Evolutionary conservation across 2,113 vertebrate species (phyloP), one percentile per base, ranked within the genome.

Genomic region (Cebidichthys violaceus): DNA sequence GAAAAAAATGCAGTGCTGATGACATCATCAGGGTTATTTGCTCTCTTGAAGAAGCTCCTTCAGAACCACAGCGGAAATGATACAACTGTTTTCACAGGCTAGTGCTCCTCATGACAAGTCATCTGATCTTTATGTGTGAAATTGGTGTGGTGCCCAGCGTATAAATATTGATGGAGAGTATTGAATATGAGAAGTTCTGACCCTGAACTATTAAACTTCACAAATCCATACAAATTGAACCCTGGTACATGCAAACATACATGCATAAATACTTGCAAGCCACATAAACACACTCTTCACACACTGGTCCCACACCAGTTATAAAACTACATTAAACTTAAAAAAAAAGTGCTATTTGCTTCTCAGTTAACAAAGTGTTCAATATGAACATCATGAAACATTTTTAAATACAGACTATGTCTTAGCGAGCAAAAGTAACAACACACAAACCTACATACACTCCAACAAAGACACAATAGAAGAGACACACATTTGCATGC

Each of bases 401-500:
- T 52, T 57, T 39, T 39, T 20, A 31, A 67, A 43, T 31, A 31
- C 33, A 76, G 11, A 55, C 31, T 47, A 67, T 43, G 15, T 80
- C 9, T 47, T 24, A 54, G 57, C 17, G 6, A 6, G 9, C 3
- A 52, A 52, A 64, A 54, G 33, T 54, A 27, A 13, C 43, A 33
- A 17, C 59, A 24, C 22, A 14, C 27, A 10, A 6, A 33, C 27
- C 39, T 7, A 6, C 10, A 62, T n/a, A 18, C 22, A 37, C 14
- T 22, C 14, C 29, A 77, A 65, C 59, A 50, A n/a, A 17, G 7
- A 74, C 41, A 62, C 20, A 71, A 50, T 8, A 39, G 29, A 45
- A 47, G 14, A 54, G 24, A 77, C 13, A 68, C 45, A 67, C 29
- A 84, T n/a, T n/a, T 27, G 20, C 60, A 76, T 47, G 31, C 54